Base-by-base conservation (phyloP, 2,113 vertebrate species). In the Mionectes macconnelli region DNA sequence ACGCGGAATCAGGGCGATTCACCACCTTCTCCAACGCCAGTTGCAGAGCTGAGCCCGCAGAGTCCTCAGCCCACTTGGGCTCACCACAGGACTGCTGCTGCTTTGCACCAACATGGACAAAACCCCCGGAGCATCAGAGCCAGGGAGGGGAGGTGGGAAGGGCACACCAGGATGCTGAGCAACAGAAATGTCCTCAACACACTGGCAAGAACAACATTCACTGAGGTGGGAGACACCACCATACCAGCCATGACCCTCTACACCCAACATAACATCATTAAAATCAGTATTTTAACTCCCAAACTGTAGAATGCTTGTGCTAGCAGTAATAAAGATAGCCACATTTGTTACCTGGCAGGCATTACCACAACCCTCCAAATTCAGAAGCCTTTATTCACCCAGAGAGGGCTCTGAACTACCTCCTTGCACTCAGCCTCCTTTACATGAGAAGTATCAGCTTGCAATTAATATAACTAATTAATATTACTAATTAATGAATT, bases 381-480 rank as follows among this genome's bases (percentile, higher is more conserved):
- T 56, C 50, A 64, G 44, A 67, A 76, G 80, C 31, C 57, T 73
- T 52, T 42, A 78, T 19, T 73, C 55, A 49, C 17, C 22, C 35
- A 62, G 39, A 76, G 45, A 86, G 31, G 19, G 50, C 84, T 87
- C 87, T 7, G 14, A 73, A 94, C 45, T 49, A 89, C 18, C 42
- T 67, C 74, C 59, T 55, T 87, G 40, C 7, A 37, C 50, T 80
- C 72, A 52, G 70, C 33, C 50, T 81, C 84, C 27, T 80, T 44
- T 80, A 89, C 3, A 3, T 62, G 50, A 88, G 44, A 91, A 85
- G 21, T 23, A 95, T 74, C 72, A 69, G 47, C 52, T 80, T 5
- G 9, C 63, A 96, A 93, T 88, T 94, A 94, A 95, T 62, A 66
- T 31, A 59, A 83, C 67, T 84, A 83, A 91, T 93, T 95, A 93